Evolutionary conservation across 2,888 invertebrate genomes (phyloP), one percentile per base, ranked within the genome.

Genomic region (Hypena proboscidalis): DNA sequence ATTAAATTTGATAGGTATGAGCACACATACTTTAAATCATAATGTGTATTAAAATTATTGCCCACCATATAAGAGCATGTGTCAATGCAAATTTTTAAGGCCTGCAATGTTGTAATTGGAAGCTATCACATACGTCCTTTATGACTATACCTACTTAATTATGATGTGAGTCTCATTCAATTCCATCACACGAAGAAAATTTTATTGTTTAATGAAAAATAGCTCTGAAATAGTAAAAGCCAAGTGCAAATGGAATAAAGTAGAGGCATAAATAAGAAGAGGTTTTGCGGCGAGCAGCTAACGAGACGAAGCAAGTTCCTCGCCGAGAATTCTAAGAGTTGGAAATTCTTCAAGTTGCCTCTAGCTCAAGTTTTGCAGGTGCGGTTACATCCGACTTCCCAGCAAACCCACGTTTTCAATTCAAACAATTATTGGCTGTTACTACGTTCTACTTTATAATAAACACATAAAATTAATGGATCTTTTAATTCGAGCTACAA

Each of bases 251-350:
- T 82, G 80, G 81, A 85, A 82, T 84, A 85, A 85, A 86, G 83
- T 88, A 79, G 68, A 63, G 58, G 65, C 82, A 87, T 89, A 86
- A 89, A 89, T 87, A 87, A 82, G 74, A 76, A 50, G 74, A 78
- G 88, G 83, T 85, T 87, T 87, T 83, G 85, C 80, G 84, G 85
- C 73, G 66, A 73, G 70, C 69, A 63, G 77, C 83, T 87, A 89
- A 89, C 82, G 85, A 88, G 85, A 81, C 81, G 80, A 77, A 65
- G 73, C 73, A 79, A 85, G 77, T 82, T 84, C 60, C 70, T 67
- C 69, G 74, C 74, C 65, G 69, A 53, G 70, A 78, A 83, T 82
- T 78, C 81, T 82, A 78, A 77, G 73, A 85, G 82, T 84, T 81
- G 71, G 66, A 55, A 63, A 71, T 74, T 74, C 73, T 74, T 74